These are phyloP conservation scores for Leptopilina drosophilae DNA, from an alignment of 2,888 invertebrate genomes.

Conservation along the genomic window DNA sequence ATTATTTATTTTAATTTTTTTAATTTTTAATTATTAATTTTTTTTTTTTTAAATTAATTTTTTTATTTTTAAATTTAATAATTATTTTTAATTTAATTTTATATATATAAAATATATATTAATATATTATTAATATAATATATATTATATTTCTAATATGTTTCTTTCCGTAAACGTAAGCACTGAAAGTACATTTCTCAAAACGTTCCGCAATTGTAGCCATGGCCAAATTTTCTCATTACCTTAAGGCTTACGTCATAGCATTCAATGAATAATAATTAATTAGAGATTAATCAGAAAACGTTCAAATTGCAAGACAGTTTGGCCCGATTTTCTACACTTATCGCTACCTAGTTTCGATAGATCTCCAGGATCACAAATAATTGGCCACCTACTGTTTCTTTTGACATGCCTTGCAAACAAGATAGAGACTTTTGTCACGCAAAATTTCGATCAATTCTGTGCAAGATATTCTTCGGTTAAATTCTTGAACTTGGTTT, in stretches of 20 bases:
- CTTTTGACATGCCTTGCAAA: constrained; percentile 53
- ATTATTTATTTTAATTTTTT: too few relatives aligned
- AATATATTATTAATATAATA: too few relatives aligned
- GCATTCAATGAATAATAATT: constrained; percentile 34
- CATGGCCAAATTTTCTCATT: constrained; percentile 32
- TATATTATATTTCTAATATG: too few relatives aligned
- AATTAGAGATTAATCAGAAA: neutral
- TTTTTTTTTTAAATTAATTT: too few relatives aligned
- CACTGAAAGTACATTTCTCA: constrained; percentile 6
- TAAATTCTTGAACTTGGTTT: constrained; percentile 53
- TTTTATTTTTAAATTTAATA: too few relatives aligned
- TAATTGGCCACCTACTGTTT: constrained; percentile 64
- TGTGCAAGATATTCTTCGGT: constrained; percentile 58
- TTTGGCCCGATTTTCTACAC: constrained; percentile 33
- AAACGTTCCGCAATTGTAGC: neutral
- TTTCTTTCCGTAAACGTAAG: neutral
- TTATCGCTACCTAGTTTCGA: constrained; percentile 36
- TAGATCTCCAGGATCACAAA: constrained; percentile 48
- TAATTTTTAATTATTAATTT: too few relatives aligned
- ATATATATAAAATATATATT: too few relatives aligned
- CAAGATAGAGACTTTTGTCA: constrained; percentile 60
- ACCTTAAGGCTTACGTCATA: constrained; percentile 21
- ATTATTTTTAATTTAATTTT: too few relatives aligned
- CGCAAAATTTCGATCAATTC: constrained; percentile 68
- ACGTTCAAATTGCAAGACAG: constrained; percentile 35